Base-by-base conservation (phyloP, 2,888 invertebrate species). In the Lasioglossum figueresi region DNA sequence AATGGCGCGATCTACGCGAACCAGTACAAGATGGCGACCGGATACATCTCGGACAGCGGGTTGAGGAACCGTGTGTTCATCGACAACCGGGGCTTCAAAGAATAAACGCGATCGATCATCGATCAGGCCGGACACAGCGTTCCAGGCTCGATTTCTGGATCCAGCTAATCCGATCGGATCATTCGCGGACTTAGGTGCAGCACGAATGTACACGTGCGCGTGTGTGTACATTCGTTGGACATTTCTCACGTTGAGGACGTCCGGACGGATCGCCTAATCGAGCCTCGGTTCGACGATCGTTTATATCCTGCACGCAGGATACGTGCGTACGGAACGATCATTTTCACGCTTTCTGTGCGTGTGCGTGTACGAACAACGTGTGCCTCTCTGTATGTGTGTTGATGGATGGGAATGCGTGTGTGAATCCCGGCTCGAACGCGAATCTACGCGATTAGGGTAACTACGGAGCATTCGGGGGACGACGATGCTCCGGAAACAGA, bases 31-130 rank as follows among this genome's bases (percentile, higher is more conserved):
- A 95, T 96, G 93, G 93, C 95, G 2, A 96, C 95, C 23, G 95
- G 96, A 37, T 96, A 96, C 92, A 96, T 96, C 72, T 95, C 96
- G 8, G 95, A 95, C 84, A 94, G 93, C 43, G 95, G 95, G 12
- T 89, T 96, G 23, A 95, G 96, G 87, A 96, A 96, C 84, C 94
- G 96, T 37, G 96, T 95, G 27, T 96, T 95, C 89, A 95, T 96
- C 82, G 95, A 95, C 85, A 95, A 94, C 10, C 89, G 89, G n/a
- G 84, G 85, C 14, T 88, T 82, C 80, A 34, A 87, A 6, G 63
- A 91, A n/a, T 84, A 74, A 78, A 14, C 14, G 27, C 59, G 27
- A 14, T 31, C 59, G 0, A 59, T 59, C 27, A 31, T 31, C 34
- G 31, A 31, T 31, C 34, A 8, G 10, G 34, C 19, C 19, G 66